Percentiles rank a stretch among this genome's conserved stretches.
Evolutionary conservation across 2,797 vertebrate genomes (phyloP).

Genomic region (Petrocephalus sullivani): DNA sequence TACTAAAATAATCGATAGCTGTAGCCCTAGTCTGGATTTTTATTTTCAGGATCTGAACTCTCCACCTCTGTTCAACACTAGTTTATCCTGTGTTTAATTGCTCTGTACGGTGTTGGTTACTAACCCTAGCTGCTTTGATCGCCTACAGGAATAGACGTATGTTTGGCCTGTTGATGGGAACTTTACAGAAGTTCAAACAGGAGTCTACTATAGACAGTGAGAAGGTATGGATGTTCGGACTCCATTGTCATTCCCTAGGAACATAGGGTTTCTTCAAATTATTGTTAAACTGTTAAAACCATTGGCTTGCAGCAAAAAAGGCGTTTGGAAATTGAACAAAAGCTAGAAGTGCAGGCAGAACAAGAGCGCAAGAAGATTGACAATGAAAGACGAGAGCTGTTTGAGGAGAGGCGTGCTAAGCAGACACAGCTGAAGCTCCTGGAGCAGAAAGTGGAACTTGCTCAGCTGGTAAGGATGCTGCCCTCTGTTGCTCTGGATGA

Average conservation of each 20-base stretch:
- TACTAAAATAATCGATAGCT: too few relatives aligned
- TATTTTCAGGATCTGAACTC: not conserved
- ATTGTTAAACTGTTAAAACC: not conserved
- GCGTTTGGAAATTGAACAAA: constrained; percentile 93
- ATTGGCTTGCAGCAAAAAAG: constrained; percentile 77
- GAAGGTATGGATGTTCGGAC: constrained; percentile 64
- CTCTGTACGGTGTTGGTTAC: not conserved
- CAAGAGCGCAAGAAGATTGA: constrained; percentile 91
- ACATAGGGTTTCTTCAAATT: not conserved
- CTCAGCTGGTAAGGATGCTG: constrained; percentile 79
- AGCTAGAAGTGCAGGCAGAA: constrained; percentile 96
- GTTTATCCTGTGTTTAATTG: not conserved
- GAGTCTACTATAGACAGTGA: constrained; percentile 92
- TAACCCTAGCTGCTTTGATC: constrained; percentile 14
- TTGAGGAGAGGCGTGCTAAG: constrained; percentile 93
- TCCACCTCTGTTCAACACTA: not conserved
- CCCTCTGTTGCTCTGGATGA: not conserved
- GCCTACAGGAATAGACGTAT: constrained; percentile 90
- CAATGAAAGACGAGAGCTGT: constrained; percentile 87
- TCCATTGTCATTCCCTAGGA: not conserved
- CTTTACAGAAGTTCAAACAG: constrained; percentile 96
- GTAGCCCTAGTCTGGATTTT: not conserved
- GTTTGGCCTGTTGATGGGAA: constrained; percentile 99
- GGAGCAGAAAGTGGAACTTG: constrained; percentile 97
- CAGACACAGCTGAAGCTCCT: constrained; percentile 92